Evolutionary conservation across 2,113 vertebrate species (phyloP), one percentile per base, ranked within the genome.

Genomic region (Sigmodon hispidus): DNA sequence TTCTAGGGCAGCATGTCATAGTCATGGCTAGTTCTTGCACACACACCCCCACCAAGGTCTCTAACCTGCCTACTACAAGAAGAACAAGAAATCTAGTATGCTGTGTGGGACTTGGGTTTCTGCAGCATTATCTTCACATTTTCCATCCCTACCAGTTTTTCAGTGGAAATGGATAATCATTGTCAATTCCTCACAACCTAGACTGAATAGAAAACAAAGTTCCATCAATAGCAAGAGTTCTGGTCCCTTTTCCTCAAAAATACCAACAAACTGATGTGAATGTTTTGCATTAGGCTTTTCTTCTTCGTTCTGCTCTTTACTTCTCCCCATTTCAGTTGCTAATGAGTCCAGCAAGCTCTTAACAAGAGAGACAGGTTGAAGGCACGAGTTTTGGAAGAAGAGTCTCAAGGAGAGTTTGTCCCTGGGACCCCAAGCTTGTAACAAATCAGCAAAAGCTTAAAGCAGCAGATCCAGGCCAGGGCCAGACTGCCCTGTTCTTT

Each of bases 201-300:
- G 26, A 63, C 80, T 67, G 80, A 88, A 22, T 15, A 52, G 40
- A 89, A 89, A 91, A 89, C 85, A 95, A 84, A 95, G 87, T 29
- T 48, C 79, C 63, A 75, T 45, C 86, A 67, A 65, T 75, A 90
- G 90, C 52, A 76, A 59, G 61, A 87, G 57, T 43, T 93, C 52
- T 65, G 79, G 61, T 65, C 55, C 77, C 84, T 59, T 90, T 84
- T 31, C 75, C 86, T 63, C 16, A 67, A 72, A 88, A 84, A 72
- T 2, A 81, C 24, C 77, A 91, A 11, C 19, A 17, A 31, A 55
- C 77, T 63, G 9, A 69, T 50, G n/a, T 43, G 17, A 57, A 63
- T 16, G 5, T 72, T 73, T 31, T 80, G 43, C 19, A 83, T 57
- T 40, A 70, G 19, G 61, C 36, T 80, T 59, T 50, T 75, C 85